Percentiles rank a stretch among this genome's conserved stretches.
Conservation (phyloP, 2,797 vertebrate genomes). For the Carcharodon carcharias region DNA sequence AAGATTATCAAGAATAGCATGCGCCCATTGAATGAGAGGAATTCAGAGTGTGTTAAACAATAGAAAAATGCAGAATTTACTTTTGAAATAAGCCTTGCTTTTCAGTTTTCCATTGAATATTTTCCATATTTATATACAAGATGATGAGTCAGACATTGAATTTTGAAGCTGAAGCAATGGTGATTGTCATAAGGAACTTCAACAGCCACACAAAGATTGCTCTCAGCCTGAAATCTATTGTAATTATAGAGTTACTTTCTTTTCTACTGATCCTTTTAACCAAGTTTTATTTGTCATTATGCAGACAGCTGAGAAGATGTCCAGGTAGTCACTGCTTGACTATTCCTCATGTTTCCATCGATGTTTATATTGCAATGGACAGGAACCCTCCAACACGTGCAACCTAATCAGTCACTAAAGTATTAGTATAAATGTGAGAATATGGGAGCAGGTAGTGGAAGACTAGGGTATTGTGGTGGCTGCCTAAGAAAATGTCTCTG, state of each 20-base stretch:
- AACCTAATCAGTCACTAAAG: constrained; percentile 7
- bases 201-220: background rate
- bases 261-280: background rate
- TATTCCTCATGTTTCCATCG: constrained; percentile 57
- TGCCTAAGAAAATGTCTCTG: constrained; percentile 37
- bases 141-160: background rate
- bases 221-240: background rate
- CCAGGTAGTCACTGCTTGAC: constrained; percentile 59
- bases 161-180: background rate
- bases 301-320: constrained; percentile 57
- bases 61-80: background rate
- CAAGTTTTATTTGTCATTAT: constrained; percentile 30
- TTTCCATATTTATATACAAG: background rate
- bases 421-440: constrained; percentile 36
- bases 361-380: constrained; percentile 57
- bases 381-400: constrained; percentile 40
- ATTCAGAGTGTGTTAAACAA: background rate
- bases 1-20: background rate
- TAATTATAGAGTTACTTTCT: background rate
- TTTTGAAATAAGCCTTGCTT: background rate
- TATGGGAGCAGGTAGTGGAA: constrained; percentile 36
- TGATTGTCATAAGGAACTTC: background rate
- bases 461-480: constrained; percentile 37
- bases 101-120: background rate
- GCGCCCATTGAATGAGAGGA: background rate